Base-by-base conservation (phyloP, 1,140 invertebrate species). In the Asbolus verrucosus region DNA sequence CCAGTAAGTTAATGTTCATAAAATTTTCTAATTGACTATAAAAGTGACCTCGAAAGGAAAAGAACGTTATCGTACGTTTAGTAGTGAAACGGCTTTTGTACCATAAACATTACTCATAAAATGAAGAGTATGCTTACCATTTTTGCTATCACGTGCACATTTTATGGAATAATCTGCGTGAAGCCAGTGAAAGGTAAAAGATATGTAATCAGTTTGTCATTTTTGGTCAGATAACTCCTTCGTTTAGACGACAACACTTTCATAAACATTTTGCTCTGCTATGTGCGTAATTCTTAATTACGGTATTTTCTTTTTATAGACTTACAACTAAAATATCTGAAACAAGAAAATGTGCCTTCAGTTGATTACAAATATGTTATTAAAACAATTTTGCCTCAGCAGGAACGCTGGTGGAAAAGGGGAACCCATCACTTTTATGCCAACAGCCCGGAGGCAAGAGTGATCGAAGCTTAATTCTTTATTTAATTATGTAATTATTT, bases 321-420 rank as follows among this genome's bases (percentile, higher is more conserved):
- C 31, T 6, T 65, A 4, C 33, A 54, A 8, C n/a, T 33, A 9
- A 62, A 60, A 16, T 54, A 63, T 31, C 36, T 70, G 21, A 70
- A 39, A 39, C 38, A 70, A 14, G 72, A 60, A 27, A 13, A 38
- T 27, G n/a, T 24, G 33, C 70, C 70, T 27, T 70, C 70, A 1
- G 70, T 74, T 9, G 66, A 69, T 60, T 74, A 74, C 15, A 74
- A 74, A 65, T 74, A 74, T 24, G 54, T 74, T 0, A n/a, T 74
- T 2, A 74, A 61, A 60, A 62, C 24, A 6, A 67, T 74, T 8
- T 19, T 74, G 1, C 73, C 73, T 5, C 30, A 14, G 4, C 63
- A 74, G 38, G 59, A 69, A 11, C 21, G 27, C 36, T 74, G 73
- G 73, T 74, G 73, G 73, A 67, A 61, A 65, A 36, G 73, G 14